Percentiles rank a stretch among this genome's conserved stretches.
These are phyloP conservation scores for Cyprichromis sp. DNA, from an alignment of 2,113 vertebrate genomes.

Conservation along the genomic window DNA sequence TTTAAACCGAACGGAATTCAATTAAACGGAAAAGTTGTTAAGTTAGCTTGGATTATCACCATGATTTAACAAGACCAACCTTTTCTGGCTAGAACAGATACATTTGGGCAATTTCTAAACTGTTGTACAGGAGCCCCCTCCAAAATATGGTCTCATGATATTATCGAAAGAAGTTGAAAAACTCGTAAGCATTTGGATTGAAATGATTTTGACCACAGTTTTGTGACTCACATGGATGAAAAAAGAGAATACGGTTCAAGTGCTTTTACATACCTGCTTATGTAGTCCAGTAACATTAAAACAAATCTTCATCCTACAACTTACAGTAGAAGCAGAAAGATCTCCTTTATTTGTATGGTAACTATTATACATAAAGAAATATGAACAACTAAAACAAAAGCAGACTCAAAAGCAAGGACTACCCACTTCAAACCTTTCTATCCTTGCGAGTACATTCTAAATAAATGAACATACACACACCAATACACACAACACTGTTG, in stretches of 20 bases:
- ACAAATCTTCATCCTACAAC: background rate
- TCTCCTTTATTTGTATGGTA: background rate
- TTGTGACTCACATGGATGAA: background rate
- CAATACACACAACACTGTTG: background rate
- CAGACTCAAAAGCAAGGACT: background rate
- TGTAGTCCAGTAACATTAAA: background rate
- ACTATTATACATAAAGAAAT: background rate
- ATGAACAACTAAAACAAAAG: background rate
- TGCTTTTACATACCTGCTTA: background rate
- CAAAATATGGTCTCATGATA: background rate
- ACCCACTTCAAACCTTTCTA: background rate
- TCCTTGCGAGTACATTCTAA: background rate
- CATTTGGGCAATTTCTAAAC: background rate
- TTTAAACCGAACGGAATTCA: fast-evolving
- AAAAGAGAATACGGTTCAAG: background rate
- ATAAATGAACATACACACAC: background rate
- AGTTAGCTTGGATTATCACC: background rate
- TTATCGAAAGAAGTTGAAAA: background rate
- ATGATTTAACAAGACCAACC: background rate
- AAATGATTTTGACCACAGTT: background rate
- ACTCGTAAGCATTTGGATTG: background rate
- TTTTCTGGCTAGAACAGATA: background rate
- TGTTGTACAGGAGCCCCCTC: fast-evolving
- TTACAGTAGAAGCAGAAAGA: background rate
- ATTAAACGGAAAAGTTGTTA: background rate